Evolutionary conservation across 1,140 invertebrate species (phyloP).

Genomic region (Steinernema khuongi): DNA sequence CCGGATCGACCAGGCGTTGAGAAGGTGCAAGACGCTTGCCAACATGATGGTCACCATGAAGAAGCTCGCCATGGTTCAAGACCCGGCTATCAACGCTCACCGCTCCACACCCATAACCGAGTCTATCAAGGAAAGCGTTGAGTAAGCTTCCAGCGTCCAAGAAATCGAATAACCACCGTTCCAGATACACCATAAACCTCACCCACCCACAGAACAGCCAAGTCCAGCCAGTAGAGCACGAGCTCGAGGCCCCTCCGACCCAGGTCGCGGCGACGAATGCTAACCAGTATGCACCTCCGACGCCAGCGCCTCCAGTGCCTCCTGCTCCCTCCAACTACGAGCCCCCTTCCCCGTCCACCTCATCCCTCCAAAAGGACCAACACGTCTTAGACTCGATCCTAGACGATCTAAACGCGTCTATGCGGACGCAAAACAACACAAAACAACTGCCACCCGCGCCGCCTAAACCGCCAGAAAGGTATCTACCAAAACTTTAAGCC

Average conservation of each 20-base stretch:
- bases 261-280: not conserved
- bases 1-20: conserved; percentile 43
- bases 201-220: not conserved
- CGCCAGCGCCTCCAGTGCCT: conserved; percentile 27
- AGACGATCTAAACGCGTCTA: conserved; percentile 3
- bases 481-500: conserved; percentile 11
- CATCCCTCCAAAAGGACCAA: not conserved
- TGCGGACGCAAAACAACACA: not conserved
- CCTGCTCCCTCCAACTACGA: conserved; percentile 25
- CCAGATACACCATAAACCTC: conserved; percentile 17
- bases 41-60: conserved; percentile 58
- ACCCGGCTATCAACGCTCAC: conserved; percentile 35
- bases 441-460: conserved; percentile 11
- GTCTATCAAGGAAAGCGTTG: conserved; percentile 15
- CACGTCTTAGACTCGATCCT: conserved; percentile 35
- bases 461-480: conserved; percentile 25
- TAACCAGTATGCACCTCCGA: conserved; percentile 15
- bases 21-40: conserved; percentile 51
- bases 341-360: conserved; percentile 18
- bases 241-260: not conserved
- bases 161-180: conserved; percentile 15
- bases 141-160: not conserved
- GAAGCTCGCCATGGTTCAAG: conserved; percentile 56
- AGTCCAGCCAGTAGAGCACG: not conserved
- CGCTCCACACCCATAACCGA: conserved; percentile 17